Evolutionary conservation across 2,888 invertebrate genomes (phyloP), one percentile per base, ranked within the genome.

Genomic region (Pyralis farinalis): DNA sequence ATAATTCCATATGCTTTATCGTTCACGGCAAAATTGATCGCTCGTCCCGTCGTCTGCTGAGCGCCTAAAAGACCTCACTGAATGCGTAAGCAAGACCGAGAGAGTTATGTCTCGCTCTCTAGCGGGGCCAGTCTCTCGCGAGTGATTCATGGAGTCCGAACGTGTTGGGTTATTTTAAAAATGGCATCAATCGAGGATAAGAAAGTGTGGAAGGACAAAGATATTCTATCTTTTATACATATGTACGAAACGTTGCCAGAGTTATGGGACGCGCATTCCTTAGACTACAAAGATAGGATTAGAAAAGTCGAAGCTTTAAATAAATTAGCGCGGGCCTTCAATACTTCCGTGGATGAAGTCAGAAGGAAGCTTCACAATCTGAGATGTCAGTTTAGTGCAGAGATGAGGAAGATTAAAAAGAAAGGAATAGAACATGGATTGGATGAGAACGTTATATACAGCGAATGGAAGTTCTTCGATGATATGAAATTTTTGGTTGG

Each of bases 291-390:
- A 28, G 36, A 43, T 8, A 10, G 28, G 7, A n/a, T 12, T 5
- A 36, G 16, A 41, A 51, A 52, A 44, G 2, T 25, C 1, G 25
- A n/a, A 25, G 25, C 3, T 1, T 25, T 25, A 7, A 25, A n/a
- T 8, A 25, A 25, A 25, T n/a, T 25, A 7, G 25, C 25, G 7
- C 7, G 7, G 8, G 7, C 7, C 2, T 25, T 8, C 25, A 25
- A 25, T 25, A 25, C 25, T 1, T 25, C 25, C 1, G 7, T 25
- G 25, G 25, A 25, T 3, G 21, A 43, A 55, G 46, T 28, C 32
- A 30, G 22, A 12, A 11, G 31, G 10, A 43, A 43, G 10, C 32
- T 43, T 8, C 43, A 43, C 11, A 40, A 43, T 16, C 25, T 43
- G 20, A 12, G 40, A 1, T 37, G 43, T 11, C 39, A 40, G 25